A percentile compares a stretch with the other conserved stretches of the same genome.
Evolutionary conservation across 2,113 vertebrate species (phyloP).

Genomic region (Python bivittatus): DNA sequence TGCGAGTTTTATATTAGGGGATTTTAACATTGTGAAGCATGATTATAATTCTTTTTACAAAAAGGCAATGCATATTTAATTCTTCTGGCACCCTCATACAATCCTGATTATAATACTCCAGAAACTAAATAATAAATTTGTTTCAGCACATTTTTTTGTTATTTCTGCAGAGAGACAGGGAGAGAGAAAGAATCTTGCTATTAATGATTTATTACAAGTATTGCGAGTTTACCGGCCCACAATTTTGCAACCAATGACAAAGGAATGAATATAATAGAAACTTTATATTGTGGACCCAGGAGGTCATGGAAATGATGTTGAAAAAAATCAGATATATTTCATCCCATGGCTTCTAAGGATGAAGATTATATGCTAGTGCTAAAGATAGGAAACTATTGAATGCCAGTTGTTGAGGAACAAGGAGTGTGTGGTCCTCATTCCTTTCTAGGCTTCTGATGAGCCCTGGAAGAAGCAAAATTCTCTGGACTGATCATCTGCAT

Average conservation of each 20-base stretch:
- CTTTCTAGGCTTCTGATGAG: not conserved
- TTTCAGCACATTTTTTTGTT: not conserved
- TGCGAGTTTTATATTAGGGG: not conserved
- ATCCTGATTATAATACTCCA: not conserved
- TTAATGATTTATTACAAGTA: slow-evolving; percentile 19
- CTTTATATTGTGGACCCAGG: not conserved
- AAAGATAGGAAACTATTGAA: not conserved
- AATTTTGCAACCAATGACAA: not conserved
- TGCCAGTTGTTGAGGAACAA: not conserved
- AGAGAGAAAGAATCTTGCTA: rapidly evolving
- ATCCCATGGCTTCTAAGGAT: not conserved
- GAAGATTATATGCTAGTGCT: not conserved
- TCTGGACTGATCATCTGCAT: not conserved
- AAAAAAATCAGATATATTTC: not conserved
- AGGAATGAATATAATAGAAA: not conserved
- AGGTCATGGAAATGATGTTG: not conserved
- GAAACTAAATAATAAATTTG: slow-evolving; percentile 5
- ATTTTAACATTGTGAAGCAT: not conserved
- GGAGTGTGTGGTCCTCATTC: not conserved
- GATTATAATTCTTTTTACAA: not conserved
- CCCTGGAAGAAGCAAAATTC: not conserved
- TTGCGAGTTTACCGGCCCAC: not conserved
- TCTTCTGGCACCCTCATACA: not conserved
- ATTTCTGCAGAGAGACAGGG: not conserved
- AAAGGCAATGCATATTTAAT: not conserved